These are phyloP conservation scores for Pandemis heparana DNA, from an alignment of 2,888 invertebrate species.

Conservation along the genomic window DNA sequence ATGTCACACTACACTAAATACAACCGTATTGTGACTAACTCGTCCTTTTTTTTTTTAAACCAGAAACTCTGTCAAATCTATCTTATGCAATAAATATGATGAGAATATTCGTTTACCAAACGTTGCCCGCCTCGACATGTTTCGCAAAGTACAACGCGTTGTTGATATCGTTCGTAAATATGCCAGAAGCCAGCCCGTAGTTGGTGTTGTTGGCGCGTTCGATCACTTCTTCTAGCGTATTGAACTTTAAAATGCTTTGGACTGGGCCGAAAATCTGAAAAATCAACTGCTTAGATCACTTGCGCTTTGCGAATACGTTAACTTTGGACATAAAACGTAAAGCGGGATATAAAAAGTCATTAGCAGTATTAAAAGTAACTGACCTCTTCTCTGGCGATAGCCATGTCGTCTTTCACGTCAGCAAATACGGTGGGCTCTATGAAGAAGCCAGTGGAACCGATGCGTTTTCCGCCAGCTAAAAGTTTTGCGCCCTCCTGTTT, in stretches of 20 bases:
- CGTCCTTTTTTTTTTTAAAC: no score
- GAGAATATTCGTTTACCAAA: no score
- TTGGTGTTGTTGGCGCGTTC: constrained; percentile 92
- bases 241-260: constrained; percentile 93
- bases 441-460: constrained; percentile 90
- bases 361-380: constrained; percentile 16
- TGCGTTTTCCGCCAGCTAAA: constrained; percentile 88
- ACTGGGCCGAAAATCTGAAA: constrained; percentile 95
- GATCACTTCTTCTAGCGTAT: constrained; percentile 91
- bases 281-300: background rate
- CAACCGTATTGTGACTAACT: no score
- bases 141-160: constrained; percentile 91
- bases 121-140: constrained; percentile 71
- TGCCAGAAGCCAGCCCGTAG: constrained; percentile 94
- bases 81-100: no score
- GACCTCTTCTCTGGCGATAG: constrained; percentile 91
- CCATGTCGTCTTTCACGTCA: constrained; percentile 90
- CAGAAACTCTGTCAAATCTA: no score
- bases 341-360: no score
- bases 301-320: no score
- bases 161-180: constrained; percentile 92
- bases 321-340: no score
- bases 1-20: no score
- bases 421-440: constrained; percentile 92
- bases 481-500: constrained; percentile 93